phyloP scores from a whole-genome alignment of 2,888 invertebrate genomes.

The Thereva unica region DNA sequence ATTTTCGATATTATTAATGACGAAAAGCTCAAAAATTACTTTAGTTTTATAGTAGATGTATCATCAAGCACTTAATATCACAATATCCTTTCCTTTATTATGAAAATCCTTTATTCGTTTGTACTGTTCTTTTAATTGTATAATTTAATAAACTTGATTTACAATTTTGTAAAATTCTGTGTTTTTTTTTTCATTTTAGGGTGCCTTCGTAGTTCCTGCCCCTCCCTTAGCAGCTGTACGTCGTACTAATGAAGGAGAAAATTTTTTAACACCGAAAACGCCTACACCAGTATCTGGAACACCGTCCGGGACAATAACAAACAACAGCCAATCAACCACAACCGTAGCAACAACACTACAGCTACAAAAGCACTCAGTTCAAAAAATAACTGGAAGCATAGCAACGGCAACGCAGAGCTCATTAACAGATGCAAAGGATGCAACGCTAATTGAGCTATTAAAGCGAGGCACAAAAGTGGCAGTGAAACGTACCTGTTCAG shows the following conservation, averaged over 20 bases:
- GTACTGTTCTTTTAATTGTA: too few species aligned
- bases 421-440: constrained; percentile 65
- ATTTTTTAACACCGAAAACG: constrained; percentile 54
- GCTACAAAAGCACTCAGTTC: constrained; percentile 50
- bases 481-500: constrained; percentile 75
- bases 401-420: constrained; percentile 53
- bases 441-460: constrained; percentile 76
- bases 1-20: too few species aligned
- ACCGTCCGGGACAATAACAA: constrained; percentile 46
- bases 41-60: too few species aligned
- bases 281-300: constrained; percentile 39
- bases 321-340: constrained; percentile 49
- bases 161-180: background rate
- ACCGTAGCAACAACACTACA: constrained; percentile 50
- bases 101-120: too few species aligned
- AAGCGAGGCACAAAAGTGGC: constrained; percentile 72
- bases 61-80: too few species aligned
- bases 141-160: too few species aligned
- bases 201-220: constrained; percentile 58
- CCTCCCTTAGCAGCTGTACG: constrained; percentile 54
- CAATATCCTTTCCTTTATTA: too few species aligned
- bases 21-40: too few species aligned
- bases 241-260: constrained; percentile 55
- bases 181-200: constrained; percentile 46
- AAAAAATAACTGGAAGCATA: constrained; percentile 46